Evolutionary conservation across 2,113 vertebrate genomes (phyloP).

Genomic region (Channa argus): DNA sequence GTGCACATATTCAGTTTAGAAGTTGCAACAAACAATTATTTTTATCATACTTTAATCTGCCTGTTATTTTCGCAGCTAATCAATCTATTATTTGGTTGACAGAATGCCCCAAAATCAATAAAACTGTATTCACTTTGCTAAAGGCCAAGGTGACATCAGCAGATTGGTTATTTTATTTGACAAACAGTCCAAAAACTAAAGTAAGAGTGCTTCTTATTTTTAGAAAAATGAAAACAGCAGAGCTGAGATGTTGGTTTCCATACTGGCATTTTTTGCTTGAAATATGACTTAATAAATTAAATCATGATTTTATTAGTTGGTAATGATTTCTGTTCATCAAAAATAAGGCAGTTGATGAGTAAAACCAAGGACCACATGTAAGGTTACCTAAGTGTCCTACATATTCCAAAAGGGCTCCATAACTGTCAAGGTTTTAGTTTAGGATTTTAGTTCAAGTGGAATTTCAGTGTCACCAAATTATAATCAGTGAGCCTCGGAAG

Average conservation of each 20-base stretch:
- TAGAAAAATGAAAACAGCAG: no score
- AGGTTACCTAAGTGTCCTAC: no score
- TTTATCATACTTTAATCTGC: neutral
- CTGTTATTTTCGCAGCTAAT: neutral
- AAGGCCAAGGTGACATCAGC: no score
- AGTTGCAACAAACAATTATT: neutral
- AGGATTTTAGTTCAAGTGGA: neutral
- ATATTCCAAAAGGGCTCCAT: neutral
- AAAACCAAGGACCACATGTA: no score
- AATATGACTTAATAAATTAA: no score
- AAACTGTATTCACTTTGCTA: no score
- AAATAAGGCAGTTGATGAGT: neutral
- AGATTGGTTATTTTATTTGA: no score
- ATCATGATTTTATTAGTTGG: no score
- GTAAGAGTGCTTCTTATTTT: no score
- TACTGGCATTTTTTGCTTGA: no score
- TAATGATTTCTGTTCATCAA: neutral
- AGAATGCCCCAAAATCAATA: neutral
- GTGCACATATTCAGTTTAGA: neutral
- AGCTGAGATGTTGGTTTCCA: no score
- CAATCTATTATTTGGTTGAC: neutral
- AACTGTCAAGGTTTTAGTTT: constrained; percentile 6
- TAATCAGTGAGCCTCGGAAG: neutral
- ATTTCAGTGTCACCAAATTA: constrained; percentile 27
- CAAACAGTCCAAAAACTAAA: no score